These are phyloP conservation scores for Patella depressa DNA, from an alignment of 2,888 invertebrate species.

Conservation along the genomic window DNA sequence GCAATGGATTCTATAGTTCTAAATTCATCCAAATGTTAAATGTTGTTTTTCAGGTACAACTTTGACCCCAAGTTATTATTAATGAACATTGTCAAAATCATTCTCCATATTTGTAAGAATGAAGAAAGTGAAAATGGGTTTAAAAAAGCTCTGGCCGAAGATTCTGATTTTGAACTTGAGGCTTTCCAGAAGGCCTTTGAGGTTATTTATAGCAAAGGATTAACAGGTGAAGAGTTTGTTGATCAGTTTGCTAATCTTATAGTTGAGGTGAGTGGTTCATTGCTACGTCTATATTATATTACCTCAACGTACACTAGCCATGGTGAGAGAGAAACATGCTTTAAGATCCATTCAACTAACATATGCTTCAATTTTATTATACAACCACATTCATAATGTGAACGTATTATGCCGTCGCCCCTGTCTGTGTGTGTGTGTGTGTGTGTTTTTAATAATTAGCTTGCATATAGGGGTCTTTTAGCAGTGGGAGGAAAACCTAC, in stretches of 20 bases:
- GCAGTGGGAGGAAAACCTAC: no score
- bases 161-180: conserved; percentile 36
- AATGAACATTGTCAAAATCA: conserved; percentile 27
- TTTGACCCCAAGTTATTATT: conserved; percentile 37
- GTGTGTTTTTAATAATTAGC: no score
- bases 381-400: no score
- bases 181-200: conserved; percentile 32
- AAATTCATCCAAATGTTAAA: no score
- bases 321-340: no score
- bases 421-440: no score
- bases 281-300: background rate
- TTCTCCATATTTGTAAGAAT: conserved; percentile 30
- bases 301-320: no score
- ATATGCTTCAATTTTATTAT: no score
- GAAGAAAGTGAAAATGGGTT: conserved; percentile 20
- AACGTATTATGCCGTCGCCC: no score
- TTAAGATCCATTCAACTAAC: no score
- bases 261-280: conserved; percentile 24
- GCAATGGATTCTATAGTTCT: no score
- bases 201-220: conserved; percentile 30
- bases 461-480: no score
- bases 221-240: conserved; percentile 26
- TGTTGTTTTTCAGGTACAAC: conserved; percentile 30
- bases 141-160: conserved; percentile 35
- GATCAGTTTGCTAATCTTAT: conserved; percentile 26